Evolutionary conservation across 2,113 vertebrate species (phyloP).

Genomic region (Eptatretus burgeri): DNA sequence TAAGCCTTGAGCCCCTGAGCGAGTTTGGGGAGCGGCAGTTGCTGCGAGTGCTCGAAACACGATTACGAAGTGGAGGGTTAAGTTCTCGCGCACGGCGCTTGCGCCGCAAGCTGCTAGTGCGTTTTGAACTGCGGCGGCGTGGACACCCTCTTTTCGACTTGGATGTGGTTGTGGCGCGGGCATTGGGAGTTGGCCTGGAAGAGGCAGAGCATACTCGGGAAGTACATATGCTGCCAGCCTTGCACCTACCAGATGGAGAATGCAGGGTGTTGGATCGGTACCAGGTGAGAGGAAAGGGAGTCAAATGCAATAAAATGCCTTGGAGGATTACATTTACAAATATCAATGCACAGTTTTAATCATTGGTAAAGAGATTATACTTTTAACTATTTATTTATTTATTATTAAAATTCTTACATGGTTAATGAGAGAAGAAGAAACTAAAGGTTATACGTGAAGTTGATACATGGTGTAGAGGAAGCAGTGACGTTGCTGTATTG

Average conservation of each 20-base stretch:
- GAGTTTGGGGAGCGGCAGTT: conserved; percentile 62
- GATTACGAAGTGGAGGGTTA: conserved; percentile 39
- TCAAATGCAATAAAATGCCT: no score
- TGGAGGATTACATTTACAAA: no score
- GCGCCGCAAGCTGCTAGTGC: conserved; percentile 44
- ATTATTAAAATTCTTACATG: no score
- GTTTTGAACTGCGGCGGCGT: conserved; percentile 52
- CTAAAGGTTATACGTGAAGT: no score
- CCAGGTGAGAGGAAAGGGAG: conserved; percentile 26
- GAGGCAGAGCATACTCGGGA: conserved; percentile 13
- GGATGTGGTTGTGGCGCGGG: conserved; percentile 42
- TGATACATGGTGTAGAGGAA: no score
- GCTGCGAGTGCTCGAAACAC: conserved; percentile 44
- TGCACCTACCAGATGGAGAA: conserved; percentile 38
- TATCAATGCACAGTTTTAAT: no score
- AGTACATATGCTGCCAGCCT: conserved; percentile 11
- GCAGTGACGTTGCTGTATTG: no score
- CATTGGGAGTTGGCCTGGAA: conserved; percentile 44
- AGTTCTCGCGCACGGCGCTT: conserved; percentile 50
- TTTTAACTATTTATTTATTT: no score
- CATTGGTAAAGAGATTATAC: no score
- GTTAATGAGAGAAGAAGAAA: no score
- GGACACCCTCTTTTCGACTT: conserved; percentile 61
- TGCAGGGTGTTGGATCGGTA: conserved; percentile 72
- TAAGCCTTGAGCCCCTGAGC: conserved; percentile 17